These are phyloP conservation scores for Morus bassanus DNA, from an alignment of 2,797 vertebrate species.

Conservation along the genomic window DNA sequence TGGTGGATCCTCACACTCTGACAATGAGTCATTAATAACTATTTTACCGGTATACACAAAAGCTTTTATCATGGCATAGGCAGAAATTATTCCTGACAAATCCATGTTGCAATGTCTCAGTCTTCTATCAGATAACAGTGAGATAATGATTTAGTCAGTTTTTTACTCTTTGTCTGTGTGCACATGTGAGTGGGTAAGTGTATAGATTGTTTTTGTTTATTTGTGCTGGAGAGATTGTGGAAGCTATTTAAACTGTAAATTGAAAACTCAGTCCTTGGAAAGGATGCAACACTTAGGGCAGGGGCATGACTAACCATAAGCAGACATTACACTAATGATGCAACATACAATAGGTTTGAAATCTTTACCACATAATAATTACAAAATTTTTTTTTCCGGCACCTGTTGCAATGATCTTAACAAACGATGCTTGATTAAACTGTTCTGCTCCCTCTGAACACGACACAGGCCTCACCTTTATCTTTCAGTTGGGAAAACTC, in stretches of 20 bases:
- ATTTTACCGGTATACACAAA: background rate
- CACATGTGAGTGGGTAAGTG: background rate
- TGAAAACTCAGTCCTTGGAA: background rate
- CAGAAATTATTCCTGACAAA: slow-evolving; percentile 20
- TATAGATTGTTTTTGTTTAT: background rate
- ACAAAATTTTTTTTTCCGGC: background rate
- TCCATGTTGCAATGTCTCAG: background rate
- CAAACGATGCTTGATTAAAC: background rate
- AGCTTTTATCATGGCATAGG: background rate
- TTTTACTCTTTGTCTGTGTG: background rate
- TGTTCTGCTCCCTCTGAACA: background rate
- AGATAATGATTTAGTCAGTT: background rate
- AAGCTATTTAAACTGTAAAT: background rate
- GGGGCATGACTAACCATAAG: background rate
- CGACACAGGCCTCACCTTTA: background rate
- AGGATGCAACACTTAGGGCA: background rate
- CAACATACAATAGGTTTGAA: background rate
- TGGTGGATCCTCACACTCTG: background rate
- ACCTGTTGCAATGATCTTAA: background rate
- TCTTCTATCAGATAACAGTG: background rate
- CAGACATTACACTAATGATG: background rate
- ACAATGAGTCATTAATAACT: slow-evolving; percentile 21
- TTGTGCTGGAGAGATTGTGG: background rate
- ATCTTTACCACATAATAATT: background rate
- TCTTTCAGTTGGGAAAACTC: background rate